These are phyloP conservation scores for Lamellibrachia satsuma DNA, from an alignment of 2,888 invertebrate species.

Conservation along the genomic window DNA sequence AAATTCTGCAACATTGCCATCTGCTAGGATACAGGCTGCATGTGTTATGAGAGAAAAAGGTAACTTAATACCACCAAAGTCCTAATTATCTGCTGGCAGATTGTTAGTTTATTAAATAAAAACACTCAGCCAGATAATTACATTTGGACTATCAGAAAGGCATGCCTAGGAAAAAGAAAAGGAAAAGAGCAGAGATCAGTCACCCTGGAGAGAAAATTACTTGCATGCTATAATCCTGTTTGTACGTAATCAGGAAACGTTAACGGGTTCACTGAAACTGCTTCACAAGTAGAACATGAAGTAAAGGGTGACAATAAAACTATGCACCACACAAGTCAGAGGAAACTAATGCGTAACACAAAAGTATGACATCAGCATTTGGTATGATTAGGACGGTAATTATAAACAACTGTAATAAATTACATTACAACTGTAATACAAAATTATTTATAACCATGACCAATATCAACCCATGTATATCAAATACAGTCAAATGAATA, in stretches of 20 bases:
- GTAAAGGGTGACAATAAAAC: not conserved
- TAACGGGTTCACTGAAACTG: not conserved
- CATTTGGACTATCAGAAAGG: not conserved
- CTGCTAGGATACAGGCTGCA: not conserved
- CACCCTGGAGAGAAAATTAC: not conserved
- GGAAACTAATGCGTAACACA: too few relatives aligned
- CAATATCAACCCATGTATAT: too few relatives aligned
- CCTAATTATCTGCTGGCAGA: not conserved
- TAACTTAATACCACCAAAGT: not conserved
- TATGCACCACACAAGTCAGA: too few relatives aligned
- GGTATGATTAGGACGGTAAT: too few relatives aligned
- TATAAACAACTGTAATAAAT: too few relatives aligned
- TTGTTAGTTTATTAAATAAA: not conserved
- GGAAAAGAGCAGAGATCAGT: not conserved
- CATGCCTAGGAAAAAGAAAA: not conserved
- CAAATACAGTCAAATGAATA: too few relatives aligned
- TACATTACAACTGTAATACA: too few relatives aligned
- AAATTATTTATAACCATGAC: too few relatives aligned
- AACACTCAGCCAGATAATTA: not conserved
- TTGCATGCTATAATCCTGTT: not conserved
- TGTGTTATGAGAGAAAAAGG: not conserved
- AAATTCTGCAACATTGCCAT: not conserved
- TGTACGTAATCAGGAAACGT: not conserved
- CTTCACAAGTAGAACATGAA: not conserved
- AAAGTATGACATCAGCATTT: too few relatives aligned